These are phyloP conservation scores for Paedocypris sp. DNA, from an alignment of 2,113 vertebrate species.

Conservation along the genomic window DNA sequence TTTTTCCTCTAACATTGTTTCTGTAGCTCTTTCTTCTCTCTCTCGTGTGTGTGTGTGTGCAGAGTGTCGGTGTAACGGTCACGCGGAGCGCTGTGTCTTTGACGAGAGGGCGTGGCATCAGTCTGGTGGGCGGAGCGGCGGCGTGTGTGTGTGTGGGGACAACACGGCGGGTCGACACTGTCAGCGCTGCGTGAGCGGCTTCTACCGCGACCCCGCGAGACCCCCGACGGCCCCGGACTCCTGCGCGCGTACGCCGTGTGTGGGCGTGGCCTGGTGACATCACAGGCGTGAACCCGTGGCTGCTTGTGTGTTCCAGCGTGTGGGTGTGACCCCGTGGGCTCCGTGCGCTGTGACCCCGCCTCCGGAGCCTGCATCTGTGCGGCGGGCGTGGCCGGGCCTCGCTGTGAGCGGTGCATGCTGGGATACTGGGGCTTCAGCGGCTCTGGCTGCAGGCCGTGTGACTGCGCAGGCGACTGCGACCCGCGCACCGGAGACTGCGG, in stretches of 20 bases:
- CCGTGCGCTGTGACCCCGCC: constrained; percentile 73
- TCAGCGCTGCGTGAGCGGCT: constrained; percentile 77
- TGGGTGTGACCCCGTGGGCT: constrained; percentile 78
- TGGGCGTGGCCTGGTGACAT: background rate
- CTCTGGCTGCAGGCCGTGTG: constrained; percentile 83
- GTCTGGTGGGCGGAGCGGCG: constrained; percentile 80
- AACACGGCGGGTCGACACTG: constrained; percentile 85
- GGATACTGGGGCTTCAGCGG: constrained; percentile 90
- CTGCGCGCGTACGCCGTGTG: constrained; percentile 75
- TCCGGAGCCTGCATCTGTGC: constrained; percentile 89
- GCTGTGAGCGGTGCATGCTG: constrained; percentile 82
- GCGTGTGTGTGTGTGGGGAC: constrained; percentile 83
- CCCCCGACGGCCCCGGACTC: constrained; percentile 68
- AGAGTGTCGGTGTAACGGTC: constrained; percentile 92
- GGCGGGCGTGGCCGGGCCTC: constrained; percentile 77
- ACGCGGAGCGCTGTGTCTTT: constrained; percentile 81
- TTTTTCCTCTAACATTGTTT: too few relatives aligned
- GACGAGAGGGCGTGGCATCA: constrained; percentile 73
- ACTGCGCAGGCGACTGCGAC: constrained; percentile 84
- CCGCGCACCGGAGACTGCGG: constrained; percentile 78
- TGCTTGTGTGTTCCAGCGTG: constrained; percentile 61
- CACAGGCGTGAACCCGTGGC: background rate
- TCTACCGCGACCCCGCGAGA: constrained; percentile 75
- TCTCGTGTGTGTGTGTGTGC: constrained; percentile 15
- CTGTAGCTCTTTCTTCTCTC: too few relatives aligned